A percentile compares a stretch with the other conserved stretches of the same genome.
phyloP scores from a whole-genome alignment of 2,113 vertebrate species.

The Larimichthys polyactis region DNA sequence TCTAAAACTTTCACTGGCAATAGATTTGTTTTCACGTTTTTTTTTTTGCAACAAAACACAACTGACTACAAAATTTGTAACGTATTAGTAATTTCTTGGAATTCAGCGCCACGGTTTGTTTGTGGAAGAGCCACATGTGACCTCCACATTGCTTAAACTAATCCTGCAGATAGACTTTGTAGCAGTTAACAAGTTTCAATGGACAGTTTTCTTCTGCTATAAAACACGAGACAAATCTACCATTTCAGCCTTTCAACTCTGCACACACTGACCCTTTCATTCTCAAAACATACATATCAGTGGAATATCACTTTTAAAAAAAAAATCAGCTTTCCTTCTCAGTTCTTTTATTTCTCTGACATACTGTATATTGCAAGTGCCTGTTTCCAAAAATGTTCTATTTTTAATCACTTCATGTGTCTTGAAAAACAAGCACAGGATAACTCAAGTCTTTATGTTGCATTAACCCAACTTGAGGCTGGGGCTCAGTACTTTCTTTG shows the following conservation, averaged over 20 bases:
- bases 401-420: slow-evolving; percentile 50
- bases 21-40: background rate
- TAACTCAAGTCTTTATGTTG: slow-evolving; percentile 61
- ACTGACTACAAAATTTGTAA: background rate
- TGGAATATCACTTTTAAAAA: slow-evolving; percentile 9
- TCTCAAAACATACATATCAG: slow-evolving; percentile 10
- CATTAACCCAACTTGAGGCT: slow-evolving; percentile 63
- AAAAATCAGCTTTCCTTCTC: background rate
- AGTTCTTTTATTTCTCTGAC: slow-evolving; percentile 20
- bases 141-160: background rate
- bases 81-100: background rate
- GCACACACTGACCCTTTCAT: background rate
- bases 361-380: slow-evolving; percentile 19
- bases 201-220: slow-evolving; percentile 21
- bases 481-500: slow-evolving; percentile 73
- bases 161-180: background rate
- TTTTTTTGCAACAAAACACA: background rate
- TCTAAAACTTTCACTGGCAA: background rate
- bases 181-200: slow-evolving; percentile 37
- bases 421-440: slow-evolving; percentile 55
- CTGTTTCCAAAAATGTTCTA: slow-evolving; percentile 40
- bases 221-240: slow-evolving; percentile 12
- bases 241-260: background rate
- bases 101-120: background rate
- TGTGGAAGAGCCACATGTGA: background rate